These are phyloP conservation scores for Poeciliopsis paucimaculata DNA, from an alignment of 2,797 vertebrate genomes.

Conservation along the genomic window DNA sequence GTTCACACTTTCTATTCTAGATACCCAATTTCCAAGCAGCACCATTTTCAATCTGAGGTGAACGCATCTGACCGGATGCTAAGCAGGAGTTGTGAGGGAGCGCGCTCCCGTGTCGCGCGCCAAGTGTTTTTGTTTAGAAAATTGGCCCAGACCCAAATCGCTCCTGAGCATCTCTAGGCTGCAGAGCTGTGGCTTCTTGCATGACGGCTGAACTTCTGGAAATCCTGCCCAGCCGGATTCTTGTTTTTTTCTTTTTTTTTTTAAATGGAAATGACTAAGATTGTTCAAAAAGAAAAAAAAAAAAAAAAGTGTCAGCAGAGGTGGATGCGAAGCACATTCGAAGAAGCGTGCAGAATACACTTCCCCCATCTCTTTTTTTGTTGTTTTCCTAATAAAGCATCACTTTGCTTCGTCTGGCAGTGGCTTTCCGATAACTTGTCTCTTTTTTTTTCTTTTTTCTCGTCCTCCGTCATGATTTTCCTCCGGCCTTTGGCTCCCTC, in stretches of 20 bases:
- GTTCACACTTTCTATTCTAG: conserved; percentile 23
- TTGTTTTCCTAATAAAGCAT: conserved; percentile 26
- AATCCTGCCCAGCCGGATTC: conserved; percentile 45
- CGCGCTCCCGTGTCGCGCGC: conserved; percentile 31
- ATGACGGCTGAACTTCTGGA: conserved; percentile 36
- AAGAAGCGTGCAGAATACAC: conserved; percentile 53
- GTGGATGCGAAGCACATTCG: conserved; percentile 65
- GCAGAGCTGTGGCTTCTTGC: conserved; percentile 46
- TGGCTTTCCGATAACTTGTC: conserved; percentile 54
- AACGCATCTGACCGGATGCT: conserved; percentile 36
- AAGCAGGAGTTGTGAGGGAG: conserved; percentile 52
- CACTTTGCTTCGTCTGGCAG: conserved; percentile 30
- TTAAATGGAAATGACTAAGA: conserved; percentile 57
- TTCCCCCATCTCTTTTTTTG: conserved; percentile 31
- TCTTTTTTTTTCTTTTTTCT: conserved; percentile 40
- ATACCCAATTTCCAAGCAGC: conserved; percentile 41
- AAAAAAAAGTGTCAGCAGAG: conserved; percentile 53
- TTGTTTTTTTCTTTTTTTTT: background rate
- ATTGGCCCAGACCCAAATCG: conserved; percentile 35
- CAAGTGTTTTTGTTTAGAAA: conserved; percentile 50
- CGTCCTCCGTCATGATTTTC: conserved; percentile 39
- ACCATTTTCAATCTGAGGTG: conserved; percentile 49
- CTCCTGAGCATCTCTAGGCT: conserved; percentile 51
- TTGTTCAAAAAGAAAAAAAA: conserved; percentile 39
- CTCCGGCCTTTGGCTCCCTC: conserved; percentile 25